Percentiles rank a stretch among this genome's conserved stretches.
These are phyloP conservation scores for Siphamia tubifer DNA, from an alignment of 2,113 vertebrate genomes.

Conservation along the genomic window DNA sequence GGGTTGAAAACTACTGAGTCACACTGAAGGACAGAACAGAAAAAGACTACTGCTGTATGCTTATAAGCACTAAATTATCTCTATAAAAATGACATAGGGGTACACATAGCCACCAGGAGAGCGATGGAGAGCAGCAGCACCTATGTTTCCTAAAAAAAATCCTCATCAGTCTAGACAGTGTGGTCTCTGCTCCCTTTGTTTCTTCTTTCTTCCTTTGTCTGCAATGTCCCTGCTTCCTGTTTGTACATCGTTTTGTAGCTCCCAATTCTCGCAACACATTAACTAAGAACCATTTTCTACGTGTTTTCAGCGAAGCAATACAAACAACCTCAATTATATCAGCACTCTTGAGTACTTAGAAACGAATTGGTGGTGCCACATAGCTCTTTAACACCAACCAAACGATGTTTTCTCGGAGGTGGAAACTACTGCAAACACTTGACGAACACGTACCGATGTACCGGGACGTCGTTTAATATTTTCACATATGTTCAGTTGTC, in stretches of 20 bases:
- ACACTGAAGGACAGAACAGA: conserved; percentile 50
- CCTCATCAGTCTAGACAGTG: conserved; percentile 54
- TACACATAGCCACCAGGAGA: neutral
- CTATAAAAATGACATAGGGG: neutral
- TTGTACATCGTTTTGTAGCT: conserved; percentile 32
- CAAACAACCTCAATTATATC: conserved; percentile 30
- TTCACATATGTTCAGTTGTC: neutral
- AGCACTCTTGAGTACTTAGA: conserved; percentile 27
- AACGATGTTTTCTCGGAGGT: neutral
- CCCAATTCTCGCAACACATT: conserved; percentile 2
- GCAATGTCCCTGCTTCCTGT: conserved; percentile 70
- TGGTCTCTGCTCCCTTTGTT: conserved; percentile 70
- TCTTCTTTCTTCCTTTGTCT: conserved; percentile 75
- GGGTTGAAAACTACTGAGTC: conserved; percentile 71
- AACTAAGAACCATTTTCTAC: neutral
- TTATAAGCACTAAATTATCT: neutral
- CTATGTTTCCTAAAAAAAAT: conserved; percentile 35
- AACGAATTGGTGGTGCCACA: conserved; percentile 29
- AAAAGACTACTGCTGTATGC: neutral
- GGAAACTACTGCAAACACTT: conserved; percentile 4
- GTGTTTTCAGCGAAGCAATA: neutral
- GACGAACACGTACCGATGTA: neutral
- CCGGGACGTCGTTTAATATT: conserved; percentile 6
- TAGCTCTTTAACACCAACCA: conserved; percentile 17
- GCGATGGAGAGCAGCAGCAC: neutral